Conservation (phyloP, 2,797 vertebrate genomes). For the Phylloscopus collybita region DNA sequence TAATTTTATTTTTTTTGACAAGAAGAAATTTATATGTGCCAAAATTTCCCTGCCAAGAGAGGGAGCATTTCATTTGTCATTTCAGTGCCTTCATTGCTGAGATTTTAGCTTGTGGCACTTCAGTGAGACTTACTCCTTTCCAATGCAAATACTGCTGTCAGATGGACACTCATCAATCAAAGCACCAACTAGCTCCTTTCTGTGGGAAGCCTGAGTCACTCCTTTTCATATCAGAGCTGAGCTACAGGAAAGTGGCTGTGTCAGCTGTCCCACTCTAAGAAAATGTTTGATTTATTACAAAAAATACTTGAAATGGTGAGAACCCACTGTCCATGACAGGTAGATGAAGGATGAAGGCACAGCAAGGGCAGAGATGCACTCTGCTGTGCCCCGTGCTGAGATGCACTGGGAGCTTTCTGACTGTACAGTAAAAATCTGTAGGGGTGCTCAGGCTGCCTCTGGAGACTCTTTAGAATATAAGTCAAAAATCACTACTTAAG, state of each 20-base stretch:
- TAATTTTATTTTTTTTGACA: neutral
- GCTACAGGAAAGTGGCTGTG: neutral
- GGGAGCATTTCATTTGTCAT: neutral
- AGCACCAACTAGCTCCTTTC: neutral
- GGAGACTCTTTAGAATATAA: neutral
- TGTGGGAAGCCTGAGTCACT: neutral
- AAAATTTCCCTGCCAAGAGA: neutral
- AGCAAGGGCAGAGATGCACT: neutral
- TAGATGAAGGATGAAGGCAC: neutral
- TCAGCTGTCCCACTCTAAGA: neutral
- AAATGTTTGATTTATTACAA: slow-evolving; percentile 3
- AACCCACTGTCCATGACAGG: neutral
- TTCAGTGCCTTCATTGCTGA: neutral
- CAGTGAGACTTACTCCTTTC: neutral
- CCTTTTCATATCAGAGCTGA: neutral
- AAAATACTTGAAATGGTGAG: neutral
- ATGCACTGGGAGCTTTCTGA: neutral
- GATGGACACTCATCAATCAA: neutral
- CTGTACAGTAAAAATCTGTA: neutral
- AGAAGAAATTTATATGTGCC: neutral
- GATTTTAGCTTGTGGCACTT: neutral
- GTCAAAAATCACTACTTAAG: slow-evolving; percentile 17
- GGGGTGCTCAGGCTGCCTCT: neutral
- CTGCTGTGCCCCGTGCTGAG: neutral
- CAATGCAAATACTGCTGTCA: neutral